phyloP scores from a whole-genome alignment of 2,113 vertebrate genomes.

The Perca schrenkii region DNA sequence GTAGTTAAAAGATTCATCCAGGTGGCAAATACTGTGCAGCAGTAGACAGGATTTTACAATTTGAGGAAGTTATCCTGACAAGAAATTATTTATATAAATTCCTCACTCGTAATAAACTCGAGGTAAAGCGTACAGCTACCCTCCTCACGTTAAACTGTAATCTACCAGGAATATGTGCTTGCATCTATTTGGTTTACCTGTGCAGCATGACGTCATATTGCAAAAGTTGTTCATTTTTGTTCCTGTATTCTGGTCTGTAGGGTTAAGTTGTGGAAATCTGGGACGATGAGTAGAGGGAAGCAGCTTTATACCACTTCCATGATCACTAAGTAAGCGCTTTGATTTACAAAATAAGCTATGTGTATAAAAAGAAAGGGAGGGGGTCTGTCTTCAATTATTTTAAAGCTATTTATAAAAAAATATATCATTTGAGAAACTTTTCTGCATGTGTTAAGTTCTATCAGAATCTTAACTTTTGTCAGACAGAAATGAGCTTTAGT shows the following conservation, averaged over 20 bases:
- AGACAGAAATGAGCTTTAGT: too few relatives aligned
- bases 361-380: too few relatives aligned
- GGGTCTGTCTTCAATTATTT: too few relatives aligned
- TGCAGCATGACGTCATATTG: neutral
- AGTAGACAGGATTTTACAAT: neutral
- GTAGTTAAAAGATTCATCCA: conserved; percentile 29
- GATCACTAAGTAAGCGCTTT: neutral
- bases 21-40: neutral
- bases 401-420: too few relatives aligned
- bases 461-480: too few relatives aligned
- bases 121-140: neutral
- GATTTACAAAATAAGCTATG: too few relatives aligned
- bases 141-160: neutral
- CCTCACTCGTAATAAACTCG: neutral
- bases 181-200: neutral
- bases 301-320: neutral
- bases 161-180: neutral
- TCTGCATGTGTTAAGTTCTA: too few relatives aligned
- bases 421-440: too few relatives aligned
- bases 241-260: neutral
- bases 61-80: neutral
- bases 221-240: neutral
- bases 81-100: neutral
- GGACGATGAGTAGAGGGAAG: neutral
- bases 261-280: neutral